phyloP scores from a whole-genome alignment of 2,113 vertebrate species.

The Jacana jacana region DNA sequence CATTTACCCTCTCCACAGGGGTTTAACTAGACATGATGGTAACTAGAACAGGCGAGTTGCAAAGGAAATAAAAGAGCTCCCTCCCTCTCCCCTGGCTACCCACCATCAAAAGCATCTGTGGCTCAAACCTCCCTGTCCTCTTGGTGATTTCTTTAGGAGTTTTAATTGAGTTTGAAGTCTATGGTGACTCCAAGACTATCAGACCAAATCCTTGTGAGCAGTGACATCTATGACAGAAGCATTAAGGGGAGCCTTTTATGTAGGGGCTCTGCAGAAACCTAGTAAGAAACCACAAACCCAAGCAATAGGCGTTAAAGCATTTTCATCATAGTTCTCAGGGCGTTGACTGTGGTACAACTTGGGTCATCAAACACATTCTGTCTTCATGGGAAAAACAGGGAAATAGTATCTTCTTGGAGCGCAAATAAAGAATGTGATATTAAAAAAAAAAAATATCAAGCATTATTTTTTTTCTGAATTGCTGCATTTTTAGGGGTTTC shows the following conservation, averaged over 20 bases:
- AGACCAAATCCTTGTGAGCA: background rate
- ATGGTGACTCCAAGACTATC: background rate
- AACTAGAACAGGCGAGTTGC: background rate
- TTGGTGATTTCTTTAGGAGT: background rate
- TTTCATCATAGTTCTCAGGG: background rate
- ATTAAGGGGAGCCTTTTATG: background rate
- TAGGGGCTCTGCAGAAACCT: background rate
- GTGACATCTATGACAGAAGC: background rate
- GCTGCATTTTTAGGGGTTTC: background rate
- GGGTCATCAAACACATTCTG: background rate
- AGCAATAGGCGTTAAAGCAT: accelerated
- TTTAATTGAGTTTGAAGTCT: background rate
- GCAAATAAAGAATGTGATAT: background rate
- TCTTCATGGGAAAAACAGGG: background rate
- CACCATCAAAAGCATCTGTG: background rate
- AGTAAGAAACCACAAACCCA: background rate
- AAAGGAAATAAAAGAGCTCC: background rate
- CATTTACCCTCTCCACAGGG: background rate
- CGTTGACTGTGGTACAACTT: background rate
- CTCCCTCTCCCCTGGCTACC: background rate
- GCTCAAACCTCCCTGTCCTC: background rate
- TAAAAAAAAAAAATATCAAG: background rate
- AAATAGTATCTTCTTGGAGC: background rate
- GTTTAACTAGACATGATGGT: background rate
- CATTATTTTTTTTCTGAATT: background rate